Evolutionary conservation across 92 coral and sea anemone genomes (phyloP).

Genomic region (Zoanthus sociatus): DNA sequence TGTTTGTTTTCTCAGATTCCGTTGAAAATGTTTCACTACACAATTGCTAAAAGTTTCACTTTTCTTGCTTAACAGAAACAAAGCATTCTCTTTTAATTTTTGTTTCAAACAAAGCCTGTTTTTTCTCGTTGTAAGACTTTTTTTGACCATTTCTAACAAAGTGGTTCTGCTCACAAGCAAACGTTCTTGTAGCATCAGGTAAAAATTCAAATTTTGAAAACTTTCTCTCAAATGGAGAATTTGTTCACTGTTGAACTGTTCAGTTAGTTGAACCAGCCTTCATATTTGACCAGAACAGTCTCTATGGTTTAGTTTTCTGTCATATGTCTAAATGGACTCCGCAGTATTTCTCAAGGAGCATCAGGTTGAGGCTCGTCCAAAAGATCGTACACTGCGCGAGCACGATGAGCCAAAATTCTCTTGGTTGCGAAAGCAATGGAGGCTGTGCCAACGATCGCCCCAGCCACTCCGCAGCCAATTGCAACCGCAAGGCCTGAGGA

Average conservation of each 20-base stretch:
- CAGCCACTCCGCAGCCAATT: conserved; percentile 98
- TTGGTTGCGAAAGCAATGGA: conserved; percentile 97
- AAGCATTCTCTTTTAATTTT: background rate
- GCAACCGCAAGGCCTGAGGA: conserved; percentile 99
- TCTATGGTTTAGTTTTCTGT: background rate
- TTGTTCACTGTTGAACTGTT: background rate
- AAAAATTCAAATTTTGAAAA: no score
- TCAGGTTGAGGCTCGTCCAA: conserved; percentile 88
- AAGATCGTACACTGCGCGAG: conserved; percentile 85
- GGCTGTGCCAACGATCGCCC: conserved; percentile 97
- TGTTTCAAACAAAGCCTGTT: background rate
- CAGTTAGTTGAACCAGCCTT: background rate
- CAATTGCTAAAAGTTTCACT: background rate
- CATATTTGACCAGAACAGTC: background rate
- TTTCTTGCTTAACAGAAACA: background rate
- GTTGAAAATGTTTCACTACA: background rate
- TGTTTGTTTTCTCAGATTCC: background rate
- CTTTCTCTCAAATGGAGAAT: background rate
- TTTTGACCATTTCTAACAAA: background rate
- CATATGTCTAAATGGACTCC: background rate
- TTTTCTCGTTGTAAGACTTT: background rate
- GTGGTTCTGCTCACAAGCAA: background rate
- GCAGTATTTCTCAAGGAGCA: conserved; percentile 66
- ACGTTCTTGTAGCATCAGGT: background rate
- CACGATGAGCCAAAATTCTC: conserved; percentile 92